Evolutionary conservation across 2,797 vertebrate genomes (phyloP), one percentile per base, ranked within the genome.

Genomic region (Buceros bicornis): DNA sequence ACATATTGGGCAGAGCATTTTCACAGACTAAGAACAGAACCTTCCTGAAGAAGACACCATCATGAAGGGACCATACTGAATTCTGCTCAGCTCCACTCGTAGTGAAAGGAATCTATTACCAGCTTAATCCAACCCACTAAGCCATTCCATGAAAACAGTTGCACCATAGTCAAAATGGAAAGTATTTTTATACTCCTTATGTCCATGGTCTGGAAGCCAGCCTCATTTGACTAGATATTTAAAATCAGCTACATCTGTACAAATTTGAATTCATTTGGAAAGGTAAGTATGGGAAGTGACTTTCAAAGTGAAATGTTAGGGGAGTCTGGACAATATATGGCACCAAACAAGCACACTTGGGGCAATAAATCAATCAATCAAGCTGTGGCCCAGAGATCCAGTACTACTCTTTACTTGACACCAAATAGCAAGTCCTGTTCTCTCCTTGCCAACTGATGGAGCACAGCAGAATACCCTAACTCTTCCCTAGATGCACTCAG

Each of bases 241-340:
- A 76, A 90, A 84, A 73, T 43, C 17, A 51, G 13, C 57, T 80
- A 43, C 26, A 43, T 48, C 33, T 76, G 51, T 25, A 81, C 6
- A n/a, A 54, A 93, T 42, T 12, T 53, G 12, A 57, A 47, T 69
- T 74, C 76, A 16, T 56, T 94, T 86, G 50, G 45, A 94, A 95
- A 83, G 3, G 6, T 6, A 2, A 85, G 31, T 35, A 42, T 4
- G 15, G 20, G 61, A 83, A 90, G 14, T 21, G 81, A 48, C 22
- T 82, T 65, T 16, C 29, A n/a, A 47, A 42, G 28, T 56, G 24
- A 91, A 83, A 65, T 64, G 26, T 35, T 3, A 35, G 12, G 2
- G 8, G 14, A 51, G 16, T 54, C 84, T 48, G 78, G 65, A 71
- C 10, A 88, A 45, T n/a, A 64, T 3, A 20, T 11, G 21, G 51